Percentiles rank a stretch among this genome's conserved stretches.
These are phyloP conservation scores for Pseudomyrmex pallidus DNA, from an alignment of 1,140 invertebrate species.

Conservation along the genomic window DNA sequence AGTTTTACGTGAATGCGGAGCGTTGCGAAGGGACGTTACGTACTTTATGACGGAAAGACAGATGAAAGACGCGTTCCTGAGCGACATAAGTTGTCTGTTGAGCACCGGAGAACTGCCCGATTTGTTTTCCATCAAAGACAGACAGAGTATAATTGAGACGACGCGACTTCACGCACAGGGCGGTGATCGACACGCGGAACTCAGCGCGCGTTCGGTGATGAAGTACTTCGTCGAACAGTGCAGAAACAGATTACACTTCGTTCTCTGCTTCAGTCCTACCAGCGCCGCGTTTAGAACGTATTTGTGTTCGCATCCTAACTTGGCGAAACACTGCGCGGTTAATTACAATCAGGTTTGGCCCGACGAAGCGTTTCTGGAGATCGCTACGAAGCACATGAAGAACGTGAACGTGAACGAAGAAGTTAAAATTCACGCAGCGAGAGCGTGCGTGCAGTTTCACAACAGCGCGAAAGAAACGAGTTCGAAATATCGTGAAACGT, in stretches of 20 bases:
- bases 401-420: constrained; percentile 85
- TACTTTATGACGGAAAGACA: constrained; percentile 88
- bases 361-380: constrained; percentile 88
- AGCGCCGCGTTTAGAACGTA: constrained; percentile 85
- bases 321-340: constrained; percentile 90
- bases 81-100: constrained; percentile 88
- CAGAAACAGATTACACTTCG: constrained; percentile 88
- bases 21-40: constrained; percentile 85
- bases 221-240: constrained; percentile 88
- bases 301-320: constrained; percentile 87
- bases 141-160: constrained; percentile 86
- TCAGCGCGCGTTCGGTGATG: constrained; percentile 86
- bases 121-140: constrained; percentile 87
- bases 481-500: constrained; percentile 74
- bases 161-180: constrained; percentile 83
- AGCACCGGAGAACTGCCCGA: constrained; percentile 88
- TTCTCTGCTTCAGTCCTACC: constrained; percentile 88
- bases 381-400: constrained; percentile 88
- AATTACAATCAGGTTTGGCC: constrained; percentile 92
- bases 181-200: constrained; percentile 85
- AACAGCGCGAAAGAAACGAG: constrained; percentile 83
- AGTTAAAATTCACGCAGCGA: constrained; percentile 83
- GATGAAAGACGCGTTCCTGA: constrained; percentile 87
- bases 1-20: constrained; percentile 86
- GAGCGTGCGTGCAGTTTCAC: constrained; percentile 88